Percentiles rank a stretch among this genome's conserved stretches.
Evolutionary conservation across 1,140 invertebrate genomes (phyloP).

Genomic region (Aphaenogaster rudis): DNA sequence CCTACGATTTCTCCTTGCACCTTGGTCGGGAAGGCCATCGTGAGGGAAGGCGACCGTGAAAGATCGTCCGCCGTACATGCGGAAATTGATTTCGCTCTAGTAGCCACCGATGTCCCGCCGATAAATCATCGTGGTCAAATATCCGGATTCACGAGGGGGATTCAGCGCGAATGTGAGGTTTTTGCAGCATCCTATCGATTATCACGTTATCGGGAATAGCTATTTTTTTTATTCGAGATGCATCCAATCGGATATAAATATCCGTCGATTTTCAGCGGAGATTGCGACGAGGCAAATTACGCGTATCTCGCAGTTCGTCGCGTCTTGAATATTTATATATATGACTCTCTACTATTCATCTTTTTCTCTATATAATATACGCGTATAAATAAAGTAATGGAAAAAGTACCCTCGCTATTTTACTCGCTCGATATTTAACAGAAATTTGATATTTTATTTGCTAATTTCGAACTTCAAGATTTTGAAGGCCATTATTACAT

Average conservation of each 20-base stretch:
- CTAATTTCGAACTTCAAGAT: background rate
- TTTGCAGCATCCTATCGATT: conserved; percentile 15
- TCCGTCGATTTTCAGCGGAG: conserved; percentile 16
- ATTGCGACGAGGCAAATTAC: conserved; percentile 11
- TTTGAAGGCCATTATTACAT: background rate
- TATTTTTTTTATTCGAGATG: background rate
- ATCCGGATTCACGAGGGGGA: conserved; percentile 34
- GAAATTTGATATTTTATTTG: background rate
- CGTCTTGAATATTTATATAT: background rate
- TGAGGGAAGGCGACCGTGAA: conserved; percentile 70
- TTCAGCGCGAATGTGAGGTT: background rate
- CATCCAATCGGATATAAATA: conserved; percentile 29
- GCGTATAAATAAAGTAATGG: background rate
- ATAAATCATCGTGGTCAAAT: conserved; percentile 59
- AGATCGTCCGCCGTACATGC: conserved; percentile 45
- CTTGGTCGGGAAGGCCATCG: conserved; percentile 25
- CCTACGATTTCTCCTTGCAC: conserved; percentile 26
- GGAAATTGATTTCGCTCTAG: conserved; percentile 75
- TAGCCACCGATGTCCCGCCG: conserved; percentile 60
- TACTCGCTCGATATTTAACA: background rate
- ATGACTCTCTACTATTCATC: background rate
- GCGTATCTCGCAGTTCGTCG: background rate
- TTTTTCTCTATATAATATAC: background rate
- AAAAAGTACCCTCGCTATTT: background rate
- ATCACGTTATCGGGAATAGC: conserved; percentile 16